These are phyloP conservation scores for Cephus rjabovi DNA, from an alignment of 2,888 invertebrate species.

Conservation along the genomic window DNA sequence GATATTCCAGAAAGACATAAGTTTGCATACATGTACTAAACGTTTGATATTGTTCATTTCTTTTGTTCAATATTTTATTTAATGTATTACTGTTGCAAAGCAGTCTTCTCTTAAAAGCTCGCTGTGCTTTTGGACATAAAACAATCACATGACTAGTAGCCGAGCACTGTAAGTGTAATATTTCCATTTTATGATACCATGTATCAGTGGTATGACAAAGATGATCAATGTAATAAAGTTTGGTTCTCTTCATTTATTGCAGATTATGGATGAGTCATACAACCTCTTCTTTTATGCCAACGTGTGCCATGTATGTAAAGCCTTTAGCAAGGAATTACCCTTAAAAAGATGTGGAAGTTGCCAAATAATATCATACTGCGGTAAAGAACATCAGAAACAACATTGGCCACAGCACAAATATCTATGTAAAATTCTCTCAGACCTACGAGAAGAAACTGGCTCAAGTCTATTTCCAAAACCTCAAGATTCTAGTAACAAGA, in stretches of 20 bases:
- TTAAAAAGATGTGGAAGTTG: slow-evolving; percentile 58
- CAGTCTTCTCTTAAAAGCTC: too few relatives aligned
- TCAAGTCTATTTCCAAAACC: slow-evolving; percentile 27
- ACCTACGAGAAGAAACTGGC: slow-evolving; percentile 33
- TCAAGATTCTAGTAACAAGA: slow-evolving; percentile 19
- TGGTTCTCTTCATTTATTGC: not conserved
- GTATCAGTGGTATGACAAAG: not conserved
- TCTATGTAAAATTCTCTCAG: slow-evolving; percentile 46
- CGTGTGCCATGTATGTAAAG: slow-evolving; percentile 60
- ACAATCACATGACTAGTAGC: too few relatives aligned
- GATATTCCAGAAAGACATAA: too few relatives aligned
- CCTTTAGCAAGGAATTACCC: slow-evolving; percentile 36
- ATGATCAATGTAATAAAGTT: not conserved
- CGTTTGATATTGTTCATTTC: too few relatives aligned
- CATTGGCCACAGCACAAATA: slow-evolving; percentile 59
- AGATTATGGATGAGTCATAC: slow-evolving; percentile 28
- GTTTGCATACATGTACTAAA: too few relatives aligned
- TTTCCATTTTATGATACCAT: too few relatives aligned
- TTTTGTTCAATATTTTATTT: too few relatives aligned
- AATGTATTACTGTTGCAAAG: too few relatives aligned
- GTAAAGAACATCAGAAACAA: slow-evolving; percentile 54
- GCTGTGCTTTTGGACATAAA: too few relatives aligned
- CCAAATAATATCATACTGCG: slow-evolving; percentile 58
- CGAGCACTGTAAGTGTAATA: too few relatives aligned
- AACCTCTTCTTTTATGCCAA: slow-evolving; percentile 57